Evolutionary conservation across 1,140 invertebrate species (phyloP).

Genomic region (Heliconius nattereri): DNA sequence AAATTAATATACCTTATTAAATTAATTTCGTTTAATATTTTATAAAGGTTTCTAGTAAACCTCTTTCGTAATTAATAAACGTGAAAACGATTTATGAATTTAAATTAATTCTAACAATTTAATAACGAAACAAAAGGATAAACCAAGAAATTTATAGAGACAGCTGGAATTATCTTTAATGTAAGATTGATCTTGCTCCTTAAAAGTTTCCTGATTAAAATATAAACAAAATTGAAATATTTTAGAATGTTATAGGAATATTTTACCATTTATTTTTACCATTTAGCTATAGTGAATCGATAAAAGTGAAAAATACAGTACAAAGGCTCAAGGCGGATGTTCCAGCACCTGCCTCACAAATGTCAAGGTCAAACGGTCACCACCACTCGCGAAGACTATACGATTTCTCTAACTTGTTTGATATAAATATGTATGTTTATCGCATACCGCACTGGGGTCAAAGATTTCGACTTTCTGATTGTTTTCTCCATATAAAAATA

Average conservation of each 20-base stretch:
- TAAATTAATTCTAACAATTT: slow-evolving; percentile 13
- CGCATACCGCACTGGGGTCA: slow-evolving; percentile 53
- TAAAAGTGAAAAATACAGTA: slow-evolving; percentile 37
- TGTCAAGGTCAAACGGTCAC: slow-evolving; percentile 73
- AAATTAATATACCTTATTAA: neutral
- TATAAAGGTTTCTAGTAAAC: neutral
- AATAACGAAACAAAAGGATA: slow-evolving; percentile 12
- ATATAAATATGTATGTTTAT: slow-evolving; percentile 60
- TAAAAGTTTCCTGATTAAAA: neutral
- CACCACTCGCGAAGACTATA: slow-evolving; percentile 42
- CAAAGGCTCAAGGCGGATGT: slow-evolving; percentile 43
- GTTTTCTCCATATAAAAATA: slow-evolving; percentile 30
- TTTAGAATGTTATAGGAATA: neutral
- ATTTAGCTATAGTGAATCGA: neutral
- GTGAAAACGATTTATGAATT: slow-evolving; percentile 11
- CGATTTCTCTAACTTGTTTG: slow-evolving; percentile 70
- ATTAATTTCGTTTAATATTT: neutral
- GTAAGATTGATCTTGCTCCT: neutral
- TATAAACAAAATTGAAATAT: neutral
- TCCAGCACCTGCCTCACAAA: slow-evolving; percentile 63
- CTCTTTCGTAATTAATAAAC: neutral
- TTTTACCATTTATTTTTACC: neutral
- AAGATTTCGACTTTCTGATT: slow-evolving; percentile 34
- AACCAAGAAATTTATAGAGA: slow-evolving; percentile 6
- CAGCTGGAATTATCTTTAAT: neutral